Conservation (phyloP, 2,113 vertebrate species). For the Crotalus horridus region DNA sequence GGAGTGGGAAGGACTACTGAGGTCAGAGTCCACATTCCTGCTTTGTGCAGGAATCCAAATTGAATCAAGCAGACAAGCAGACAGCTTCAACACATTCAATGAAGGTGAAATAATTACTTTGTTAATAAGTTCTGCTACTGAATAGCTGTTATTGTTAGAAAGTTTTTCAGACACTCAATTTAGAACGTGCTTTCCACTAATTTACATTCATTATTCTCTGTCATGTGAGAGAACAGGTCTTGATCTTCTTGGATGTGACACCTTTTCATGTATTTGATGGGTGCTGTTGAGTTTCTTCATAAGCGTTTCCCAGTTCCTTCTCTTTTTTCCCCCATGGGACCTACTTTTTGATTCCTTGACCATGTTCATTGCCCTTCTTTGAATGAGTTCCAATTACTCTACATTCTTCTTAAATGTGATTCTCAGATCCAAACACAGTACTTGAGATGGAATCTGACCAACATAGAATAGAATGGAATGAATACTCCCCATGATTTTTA, state of each 20-base stretch:
- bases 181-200: neutral
- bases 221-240: neutral
- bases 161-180: neutral
- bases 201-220: neutral
- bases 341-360: neutral
- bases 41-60: neutral
- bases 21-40: neutral
- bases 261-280: neutral
- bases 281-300: neutral
- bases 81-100: neutral
- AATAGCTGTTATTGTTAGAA: neutral
- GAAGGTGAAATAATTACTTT: neutral
- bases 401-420: neutral
- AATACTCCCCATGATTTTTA: neutral
- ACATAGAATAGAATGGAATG: neutral
- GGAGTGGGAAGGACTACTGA: neutral
- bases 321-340: neutral
- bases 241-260: neutral
- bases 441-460: neutral
- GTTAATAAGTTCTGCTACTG: neutral
- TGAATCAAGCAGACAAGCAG: neutral
- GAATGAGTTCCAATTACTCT: neutral
- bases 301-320: neutral
- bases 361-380: neutral
- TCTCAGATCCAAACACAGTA: neutral